These are phyloP conservation scores for Mesoligia furuncula DNA, from an alignment of 2,888 invertebrate species.

Conservation along the genomic window DNA sequence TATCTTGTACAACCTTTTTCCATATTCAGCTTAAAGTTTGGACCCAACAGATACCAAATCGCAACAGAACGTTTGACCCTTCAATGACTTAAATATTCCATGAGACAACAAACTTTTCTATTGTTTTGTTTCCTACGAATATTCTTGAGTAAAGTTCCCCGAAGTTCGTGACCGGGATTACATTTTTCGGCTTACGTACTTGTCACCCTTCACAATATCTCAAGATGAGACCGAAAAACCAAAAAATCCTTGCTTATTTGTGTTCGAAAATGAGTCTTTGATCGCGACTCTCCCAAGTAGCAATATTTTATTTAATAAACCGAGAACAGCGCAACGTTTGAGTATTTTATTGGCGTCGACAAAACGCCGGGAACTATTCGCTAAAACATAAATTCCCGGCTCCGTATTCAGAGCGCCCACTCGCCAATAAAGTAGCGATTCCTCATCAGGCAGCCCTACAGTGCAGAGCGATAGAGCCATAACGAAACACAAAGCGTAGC, in stretches of 20 bases:
- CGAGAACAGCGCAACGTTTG: slow-evolving; percentile 39
- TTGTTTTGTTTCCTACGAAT: slow-evolving; percentile 71
- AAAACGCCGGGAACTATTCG: slow-evolving; percentile 61
- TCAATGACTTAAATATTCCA: slow-evolving; percentile 64
- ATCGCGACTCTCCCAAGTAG: slow-evolving; percentile 24
- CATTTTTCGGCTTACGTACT: slow-evolving; percentile 81
- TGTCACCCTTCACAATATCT: slow-evolving; percentile 69
- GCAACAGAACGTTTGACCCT: slow-evolving; percentile 57
- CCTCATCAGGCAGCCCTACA: slow-evolving; percentile 74
- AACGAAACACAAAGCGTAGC: slow-evolving; percentile 88
- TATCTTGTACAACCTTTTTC: slow-evolving; percentile 32
- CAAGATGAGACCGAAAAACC: slow-evolving; percentile 48
- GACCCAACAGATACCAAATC: slow-evolving; percentile 52
- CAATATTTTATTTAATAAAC: slow-evolving; percentile 59
- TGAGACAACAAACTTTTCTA: slow-evolving; percentile 64
- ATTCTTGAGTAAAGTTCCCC: slow-evolving; percentile 71
- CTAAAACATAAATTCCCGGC: slow-evolving; percentile 64
- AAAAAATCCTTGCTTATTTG: slow-evolving; percentile 52
- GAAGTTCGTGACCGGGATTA: slow-evolving; percentile 81
- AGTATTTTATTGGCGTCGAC: slow-evolving; percentile 60
- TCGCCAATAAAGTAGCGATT: slow-evolving; percentile 76
- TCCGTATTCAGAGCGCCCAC: slow-evolving; percentile 69
- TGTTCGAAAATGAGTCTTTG: slow-evolving; percentile 52
- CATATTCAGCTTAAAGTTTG: slow-evolving; percentile 54
- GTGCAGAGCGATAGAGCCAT: slow-evolving; percentile 85